Evolutionary conservation across 2,797 vertebrate genomes (phyloP).

Genomic region (Prionace glauca): DNA sequence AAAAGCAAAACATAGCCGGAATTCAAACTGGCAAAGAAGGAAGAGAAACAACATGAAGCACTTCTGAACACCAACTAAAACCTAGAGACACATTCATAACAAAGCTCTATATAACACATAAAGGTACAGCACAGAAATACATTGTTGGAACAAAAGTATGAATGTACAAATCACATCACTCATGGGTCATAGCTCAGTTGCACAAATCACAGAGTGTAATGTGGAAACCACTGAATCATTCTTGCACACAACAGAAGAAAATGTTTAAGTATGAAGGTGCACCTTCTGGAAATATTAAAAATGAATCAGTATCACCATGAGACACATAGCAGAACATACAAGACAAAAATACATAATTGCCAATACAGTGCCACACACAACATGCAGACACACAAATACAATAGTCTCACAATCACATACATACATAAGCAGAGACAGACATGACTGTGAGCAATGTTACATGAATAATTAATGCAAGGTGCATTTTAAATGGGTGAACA

Average conservation of each 20-base stretch:
- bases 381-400: neutral
- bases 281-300: neutral
- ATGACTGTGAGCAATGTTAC: neutral
- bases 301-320: neutral
- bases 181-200: neutral
- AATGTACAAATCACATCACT: neutral
- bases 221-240: neutral
- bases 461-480: slow-evolving; percentile 5
- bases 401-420: neutral
- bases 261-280: neutral
- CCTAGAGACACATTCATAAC: neutral
- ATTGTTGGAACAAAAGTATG: neutral
- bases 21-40: neutral
- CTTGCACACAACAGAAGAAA: neutral
- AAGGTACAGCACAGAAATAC: neutral
- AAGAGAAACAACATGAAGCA: neutral
- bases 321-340: neutral
- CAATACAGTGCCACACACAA: neutral
- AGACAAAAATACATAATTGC: neutral
- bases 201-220: neutral
- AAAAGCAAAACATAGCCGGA: neutral
- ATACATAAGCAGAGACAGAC: neutral
- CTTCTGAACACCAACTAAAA: neutral
- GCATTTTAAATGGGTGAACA: neutral
- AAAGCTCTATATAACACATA: neutral